These are phyloP conservation scores for Ochlodes sylvanus DNA, from an alignment of 2,888 invertebrate genomes.

Conservation along the genomic window DNA sequence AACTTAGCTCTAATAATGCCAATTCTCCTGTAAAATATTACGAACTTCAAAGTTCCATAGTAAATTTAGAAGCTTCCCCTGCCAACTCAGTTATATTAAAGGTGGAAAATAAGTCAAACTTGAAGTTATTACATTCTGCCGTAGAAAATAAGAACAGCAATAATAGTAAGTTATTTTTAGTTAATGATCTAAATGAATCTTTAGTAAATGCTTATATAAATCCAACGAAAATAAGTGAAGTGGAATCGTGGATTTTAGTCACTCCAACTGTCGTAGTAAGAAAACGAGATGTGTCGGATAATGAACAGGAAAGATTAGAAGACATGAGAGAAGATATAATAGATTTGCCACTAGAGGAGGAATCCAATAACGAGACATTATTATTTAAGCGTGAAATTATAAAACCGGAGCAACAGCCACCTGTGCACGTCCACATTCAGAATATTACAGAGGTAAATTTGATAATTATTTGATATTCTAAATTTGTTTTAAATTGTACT, in stretches of 20 bases:
- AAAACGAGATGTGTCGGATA: constrained; percentile 67
- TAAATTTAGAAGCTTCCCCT: constrained; percentile 43
- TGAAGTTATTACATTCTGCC: constrained; percentile 33
- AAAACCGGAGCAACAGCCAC: constrained; percentile 79
- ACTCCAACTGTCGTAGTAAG: constrained; percentile 66
- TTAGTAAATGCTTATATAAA: constrained; percentile 53
- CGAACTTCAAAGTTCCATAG: constrained; percentile 61
- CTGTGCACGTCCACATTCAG: constrained; percentile 88
- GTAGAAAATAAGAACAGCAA: constrained; percentile 33
- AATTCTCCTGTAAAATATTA: constrained; percentile 63
- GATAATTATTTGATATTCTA: too few species aligned
- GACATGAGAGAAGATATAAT: constrained; percentile 64
- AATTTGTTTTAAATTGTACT: too few species aligned
- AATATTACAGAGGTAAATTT: constrained; percentile 83
- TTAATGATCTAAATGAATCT: constrained; percentile 50
- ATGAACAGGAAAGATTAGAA: constrained; percentile 50
- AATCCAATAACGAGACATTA: constrained; percentile 65
- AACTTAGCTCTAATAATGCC: constrained; percentile 53
- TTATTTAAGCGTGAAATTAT: constrained; percentile 77
- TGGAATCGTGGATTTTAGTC: constrained; percentile 73
- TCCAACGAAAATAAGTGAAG: constrained; percentile 62
- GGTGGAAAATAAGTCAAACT: constrained; percentile 32
- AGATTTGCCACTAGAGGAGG: constrained; percentile 73
- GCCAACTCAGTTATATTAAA: constrained; percentile 39
- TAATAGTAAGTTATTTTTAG: constrained; percentile 54